phyloP scores from a whole-genome alignment of 2,113 vertebrate genomes.

The Marmota monax region DNA sequence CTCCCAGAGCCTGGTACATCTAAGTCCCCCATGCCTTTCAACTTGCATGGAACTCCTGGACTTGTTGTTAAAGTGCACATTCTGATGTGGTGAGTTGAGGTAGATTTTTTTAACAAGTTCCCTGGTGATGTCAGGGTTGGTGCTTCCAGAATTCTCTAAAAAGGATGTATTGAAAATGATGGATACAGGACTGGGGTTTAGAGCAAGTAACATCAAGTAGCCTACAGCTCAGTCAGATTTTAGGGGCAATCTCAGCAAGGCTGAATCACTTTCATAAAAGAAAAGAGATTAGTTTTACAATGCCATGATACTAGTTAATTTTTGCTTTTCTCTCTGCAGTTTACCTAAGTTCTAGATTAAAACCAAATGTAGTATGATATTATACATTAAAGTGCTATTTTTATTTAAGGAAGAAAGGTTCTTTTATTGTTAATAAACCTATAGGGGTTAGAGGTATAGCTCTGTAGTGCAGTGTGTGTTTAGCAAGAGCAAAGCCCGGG shows the following conservation, averaged over 20 bases:
- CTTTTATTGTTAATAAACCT: background rate
- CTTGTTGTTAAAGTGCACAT: background rate
- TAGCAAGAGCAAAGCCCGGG: background rate
- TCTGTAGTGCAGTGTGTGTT: background rate
- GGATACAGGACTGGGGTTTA: background rate
- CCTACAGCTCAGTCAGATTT: background rate
- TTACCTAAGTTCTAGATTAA: constrained; percentile 29
- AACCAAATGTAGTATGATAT: background rate
- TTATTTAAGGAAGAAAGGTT: background rate
- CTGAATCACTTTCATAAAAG: background rate
- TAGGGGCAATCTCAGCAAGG: background rate
- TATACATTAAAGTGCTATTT: constrained; percentile 26
- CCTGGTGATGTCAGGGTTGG: background rate
- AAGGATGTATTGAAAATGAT: background rate
- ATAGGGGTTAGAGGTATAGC: background rate
- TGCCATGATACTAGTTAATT: background rate
- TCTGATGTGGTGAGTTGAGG: background rate
- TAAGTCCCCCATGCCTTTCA: background rate
- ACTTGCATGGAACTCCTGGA: background rate
- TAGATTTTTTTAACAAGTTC: background rate
- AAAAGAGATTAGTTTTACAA: background rate
- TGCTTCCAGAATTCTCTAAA: background rate
- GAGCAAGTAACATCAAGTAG: background rate
- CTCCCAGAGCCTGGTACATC: background rate
- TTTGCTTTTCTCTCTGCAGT: background rate